Evolutionary conservation across 2,113 vertebrate genomes (phyloP).

Genomic region (Peromyscus maniculatus): DNA sequence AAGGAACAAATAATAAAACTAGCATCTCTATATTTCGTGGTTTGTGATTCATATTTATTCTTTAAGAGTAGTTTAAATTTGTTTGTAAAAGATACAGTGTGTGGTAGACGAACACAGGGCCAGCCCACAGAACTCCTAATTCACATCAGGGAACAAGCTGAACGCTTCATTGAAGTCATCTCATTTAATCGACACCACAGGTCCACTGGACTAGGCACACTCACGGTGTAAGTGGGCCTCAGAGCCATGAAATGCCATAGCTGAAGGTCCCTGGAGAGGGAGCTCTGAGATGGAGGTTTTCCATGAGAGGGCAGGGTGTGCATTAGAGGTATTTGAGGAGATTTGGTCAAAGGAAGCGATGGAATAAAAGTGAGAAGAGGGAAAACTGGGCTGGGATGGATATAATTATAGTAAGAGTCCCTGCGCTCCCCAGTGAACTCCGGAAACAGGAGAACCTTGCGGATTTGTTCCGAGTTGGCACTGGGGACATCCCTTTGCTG

Average conservation of each 20-base stretch:
- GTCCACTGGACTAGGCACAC: neutral
- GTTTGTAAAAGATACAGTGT: neutral
- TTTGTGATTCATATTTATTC: neutral
- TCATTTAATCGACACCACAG: neutral
- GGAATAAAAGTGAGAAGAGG: neutral
- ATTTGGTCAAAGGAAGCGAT: neutral
- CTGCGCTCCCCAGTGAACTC: neutral
- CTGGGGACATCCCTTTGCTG: neutral
- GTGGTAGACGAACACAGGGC: neutral
- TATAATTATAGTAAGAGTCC: neutral
- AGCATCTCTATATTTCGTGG: neutral
- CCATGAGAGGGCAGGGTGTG: neutral
- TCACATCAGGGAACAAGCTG: neutral
- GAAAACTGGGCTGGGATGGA: neutral
- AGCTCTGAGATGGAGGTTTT: neutral
- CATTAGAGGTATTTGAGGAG: neutral
- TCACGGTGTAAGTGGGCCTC: neutral
- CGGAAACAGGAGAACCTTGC: neutral
- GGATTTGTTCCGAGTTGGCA: neutral
- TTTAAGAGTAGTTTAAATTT: conserved; percentile 34
- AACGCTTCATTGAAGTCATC: neutral
- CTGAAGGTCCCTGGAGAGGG: neutral
- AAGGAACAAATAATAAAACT: neutral
- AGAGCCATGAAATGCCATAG: neutral
- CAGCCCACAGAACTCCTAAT: neutral